Evolutionary conservation across 2,888 invertebrate genomes (phyloP), one percentile per base, ranked within the genome.

Genomic region (Nymphalis polychloros): DNA sequence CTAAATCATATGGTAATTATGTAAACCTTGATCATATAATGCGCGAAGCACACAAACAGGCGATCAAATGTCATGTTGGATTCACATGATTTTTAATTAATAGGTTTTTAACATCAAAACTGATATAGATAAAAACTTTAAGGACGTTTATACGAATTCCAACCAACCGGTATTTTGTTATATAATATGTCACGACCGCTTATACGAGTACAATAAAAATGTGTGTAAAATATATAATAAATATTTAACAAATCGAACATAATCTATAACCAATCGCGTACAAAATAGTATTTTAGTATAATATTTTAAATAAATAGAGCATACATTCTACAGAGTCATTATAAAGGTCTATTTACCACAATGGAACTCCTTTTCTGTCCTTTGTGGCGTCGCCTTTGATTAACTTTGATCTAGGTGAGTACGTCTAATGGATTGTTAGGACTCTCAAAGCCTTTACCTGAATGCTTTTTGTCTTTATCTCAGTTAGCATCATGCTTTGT

Each of bases 361-460:
- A 88, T 85, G 83, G 85, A 82, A 86, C 87, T 89, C 86, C 88
- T 89, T 90, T 90, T 85, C 82, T 86, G 84, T 87, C 84, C 88
- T 90, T 91, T 91, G 90, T 90, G 88, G 80, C 79, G 78, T 82
- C 81, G 83, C 84, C 87, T 91, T 88, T 92, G 92, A 93, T 93
- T 93, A 93, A 91, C 93, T 93, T 92, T 92, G 92, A 92, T 92
- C 86, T 92, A 88, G 89, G 89, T 87, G 87, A 89, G 89, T 89
- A 85, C 84, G 57, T 76, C 84, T 90, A 90, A 90, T 90, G 90
- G 89, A 90, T 90, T 89, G 87, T 86, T 74, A 72, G 74, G 73
- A 75, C 76, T 73, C 74, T 71, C 73, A 75, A 77, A 79, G 75
- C 69, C 75, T 79, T 73, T 76, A 84, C 85, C 84, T 85, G 84